These are phyloP conservation scores for Calcarius ornatus DNA, from an alignment of 2,113 vertebrate species.

Conservation along the genomic window DNA sequence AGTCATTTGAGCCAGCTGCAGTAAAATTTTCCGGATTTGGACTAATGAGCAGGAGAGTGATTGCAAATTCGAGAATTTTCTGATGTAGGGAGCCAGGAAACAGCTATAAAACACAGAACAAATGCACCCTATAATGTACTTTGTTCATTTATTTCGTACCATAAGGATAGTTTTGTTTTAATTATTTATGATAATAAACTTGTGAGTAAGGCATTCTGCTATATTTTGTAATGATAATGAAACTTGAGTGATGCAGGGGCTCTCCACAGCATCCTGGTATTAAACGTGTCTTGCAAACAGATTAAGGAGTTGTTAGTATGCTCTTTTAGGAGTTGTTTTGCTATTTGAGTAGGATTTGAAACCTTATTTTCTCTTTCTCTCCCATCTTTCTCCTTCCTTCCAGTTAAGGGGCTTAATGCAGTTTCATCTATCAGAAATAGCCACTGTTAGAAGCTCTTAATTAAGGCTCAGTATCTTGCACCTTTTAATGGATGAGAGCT, in stretches of 20 bases:
- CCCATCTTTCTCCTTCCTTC: neutral
- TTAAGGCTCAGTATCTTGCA: neutral
- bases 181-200: conserved; percentile 63
- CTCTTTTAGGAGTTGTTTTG: neutral
- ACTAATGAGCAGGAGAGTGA: conserved; percentile 17
- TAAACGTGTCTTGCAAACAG: conserved; percentile 16
- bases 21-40: neutral
- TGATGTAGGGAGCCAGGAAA: neutral
- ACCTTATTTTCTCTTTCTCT: neutral
- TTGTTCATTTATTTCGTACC: conserved; percentile 29
- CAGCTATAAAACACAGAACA: neutral
- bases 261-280: neutral
- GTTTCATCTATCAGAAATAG: neutral
- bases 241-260: conserved; percentile 5
- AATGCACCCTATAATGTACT: conserved; percentile 25
- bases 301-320: neutral
- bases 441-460: neutral
- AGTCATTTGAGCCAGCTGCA: conserved; percentile 3
- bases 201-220: conserved; percentile 8
- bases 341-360: neutral
- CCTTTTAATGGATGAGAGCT: neutral
- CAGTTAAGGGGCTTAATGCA: neutral
- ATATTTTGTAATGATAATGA: conserved; percentile 40
- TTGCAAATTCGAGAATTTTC: conserved; percentile 34
- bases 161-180: conserved; percentile 51